A percentile compares a stretch with the other conserved stretches of the same genome.
Evolutionary conservation across 1,140 invertebrate species (phyloP).

Genomic region (Polypedilum pembai): DNA sequence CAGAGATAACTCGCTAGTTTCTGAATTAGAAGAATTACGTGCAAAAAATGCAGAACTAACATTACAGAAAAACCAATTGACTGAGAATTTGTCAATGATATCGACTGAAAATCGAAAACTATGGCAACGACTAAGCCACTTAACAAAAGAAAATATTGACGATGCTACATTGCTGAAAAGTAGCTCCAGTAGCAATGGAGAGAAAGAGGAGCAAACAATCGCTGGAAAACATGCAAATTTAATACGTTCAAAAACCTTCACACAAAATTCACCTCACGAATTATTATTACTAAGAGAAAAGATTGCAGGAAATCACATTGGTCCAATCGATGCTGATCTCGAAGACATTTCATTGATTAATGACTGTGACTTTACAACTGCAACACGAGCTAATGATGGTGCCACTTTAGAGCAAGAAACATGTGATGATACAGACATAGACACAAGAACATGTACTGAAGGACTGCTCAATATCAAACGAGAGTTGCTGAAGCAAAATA

Average conservation of each 20-base stretch:
- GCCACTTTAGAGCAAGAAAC: constrained; percentile 42
- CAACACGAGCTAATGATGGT: constrained; percentile 57
- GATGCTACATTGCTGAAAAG: constrained; percentile 31
- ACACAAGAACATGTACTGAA: constrained; percentile 56
- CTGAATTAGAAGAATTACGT: constrained; percentile 43
- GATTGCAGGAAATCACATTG: constrained; percentile 36
- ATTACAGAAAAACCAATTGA: constrained; percentile 64
- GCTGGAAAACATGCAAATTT: constrained; percentile 37
- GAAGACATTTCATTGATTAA: constrained; percentile 63
- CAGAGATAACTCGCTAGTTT: constrained; percentile 33
- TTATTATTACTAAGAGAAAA: constrained; percentile 45
- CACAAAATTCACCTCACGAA: constrained; percentile 51
- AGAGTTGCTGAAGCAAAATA: constrained; percentile 55
- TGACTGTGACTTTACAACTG: constrained; percentile 58
- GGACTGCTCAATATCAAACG: constrained; percentile 56
- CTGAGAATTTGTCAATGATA: constrained; percentile 68
- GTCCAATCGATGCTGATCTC: constrained; percentile 45
- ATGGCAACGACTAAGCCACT: constrained; percentile 61
- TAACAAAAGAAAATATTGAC: constrained; percentile 52
- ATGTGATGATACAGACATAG: constrained; percentile 49
- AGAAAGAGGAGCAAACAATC: constrained; percentile 24
- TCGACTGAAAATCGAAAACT: constrained; percentile 68
- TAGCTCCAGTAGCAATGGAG: constrained; percentile 30
- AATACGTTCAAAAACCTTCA: constrained; percentile 55
- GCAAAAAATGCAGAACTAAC: constrained; percentile 57